Evolutionary conservation across 1,140 invertebrate genomes (phyloP), one percentile per base, ranked within the genome.

Genomic region (Pachyrhynchus sulphureomaculatus): DNA sequence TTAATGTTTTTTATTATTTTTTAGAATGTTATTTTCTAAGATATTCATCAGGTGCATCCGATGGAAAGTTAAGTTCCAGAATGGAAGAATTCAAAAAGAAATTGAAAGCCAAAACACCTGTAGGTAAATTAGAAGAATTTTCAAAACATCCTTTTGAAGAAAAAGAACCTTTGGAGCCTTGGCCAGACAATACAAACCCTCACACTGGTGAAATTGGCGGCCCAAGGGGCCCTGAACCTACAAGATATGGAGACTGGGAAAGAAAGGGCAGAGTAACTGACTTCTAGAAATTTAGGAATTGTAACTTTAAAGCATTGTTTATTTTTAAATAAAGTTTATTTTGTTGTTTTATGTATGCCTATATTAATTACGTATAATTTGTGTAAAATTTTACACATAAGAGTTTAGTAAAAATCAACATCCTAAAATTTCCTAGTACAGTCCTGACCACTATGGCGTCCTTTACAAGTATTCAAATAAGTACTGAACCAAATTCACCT

Each of bases 241-340:
- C 98, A 24, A 83, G 97, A 67, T 99, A 97, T 80, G 97, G 96
- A 3, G 98, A 99, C 81, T 99, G 98, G 97, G 98, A 99, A 76
- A 83, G 96, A 64, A 99, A 99, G 80, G 98, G 98, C 56, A 82
- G 96, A 73, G 94, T 97, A 10, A 85, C 92, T 8, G 97, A 99
- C 79, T 99, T 99, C 81, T 98, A 84, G 52, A 24, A 18, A 29
- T 99, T 81, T 98, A 84, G 52, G 20, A 18, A 29, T 10, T 29
- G 26, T 29, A 10, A 29, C 12, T 29, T 29, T 29, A 10, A 3
- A 29, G 26, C 12, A 6, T 10, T 29, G 26, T 29, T 1, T 29
- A 29, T 29, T 9, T 29, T 29, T 29, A 29, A 29, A 29, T 29
- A 29, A 29, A 29, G 8, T 6, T 29, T 29, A 6, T 29, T 2